Percentiles rank a stretch among this genome's conserved stretches.
phyloP scores from a whole-genome alignment of 2,113 vertebrate genomes.

The Fukomys damarensis region DNA sequence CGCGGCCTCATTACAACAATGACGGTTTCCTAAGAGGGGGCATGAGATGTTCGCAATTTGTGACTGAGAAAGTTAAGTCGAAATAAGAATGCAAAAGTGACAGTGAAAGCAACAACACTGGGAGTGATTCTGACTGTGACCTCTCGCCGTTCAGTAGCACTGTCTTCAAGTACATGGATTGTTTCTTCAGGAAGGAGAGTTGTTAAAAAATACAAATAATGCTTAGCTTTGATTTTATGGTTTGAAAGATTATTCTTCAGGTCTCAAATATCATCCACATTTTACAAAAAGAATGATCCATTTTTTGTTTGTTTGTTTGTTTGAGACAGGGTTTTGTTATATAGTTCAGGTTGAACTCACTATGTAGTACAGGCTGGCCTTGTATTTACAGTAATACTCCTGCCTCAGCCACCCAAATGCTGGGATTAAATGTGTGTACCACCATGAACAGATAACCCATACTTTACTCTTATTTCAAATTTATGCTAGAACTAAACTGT shows the following conservation, averaged over 20 bases:
- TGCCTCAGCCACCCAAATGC: background rate
- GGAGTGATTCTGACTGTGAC: too few species aligned
- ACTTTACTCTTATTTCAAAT: background rate
- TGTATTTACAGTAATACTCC: background rate
- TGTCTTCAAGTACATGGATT: rapidly evolving
- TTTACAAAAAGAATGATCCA: background rate
- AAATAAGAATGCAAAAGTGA: background rate
- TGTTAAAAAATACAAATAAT: background rate
- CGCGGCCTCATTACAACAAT: rapidly evolving
- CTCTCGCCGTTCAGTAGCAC: rapidly evolving
- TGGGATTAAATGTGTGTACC: background rate
- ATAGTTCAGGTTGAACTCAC: background rate
- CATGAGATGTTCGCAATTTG: rapidly evolving
- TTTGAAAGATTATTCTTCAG: background rate
- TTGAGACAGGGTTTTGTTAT: background rate
- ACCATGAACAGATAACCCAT: background rate
- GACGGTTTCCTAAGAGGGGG: background rate
- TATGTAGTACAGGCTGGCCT: background rate
- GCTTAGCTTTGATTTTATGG: background rate
- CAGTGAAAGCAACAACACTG: background rate
- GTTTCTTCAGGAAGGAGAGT: background rate
- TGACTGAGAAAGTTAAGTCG: background rate
- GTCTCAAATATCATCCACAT: background rate
- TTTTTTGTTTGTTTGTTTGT: background rate
- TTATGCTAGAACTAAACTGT: rapidly evolving